Base-by-base conservation (phyloP, 2,888 invertebrate genomes). In the Dermolepida albohirtum region DNA sequence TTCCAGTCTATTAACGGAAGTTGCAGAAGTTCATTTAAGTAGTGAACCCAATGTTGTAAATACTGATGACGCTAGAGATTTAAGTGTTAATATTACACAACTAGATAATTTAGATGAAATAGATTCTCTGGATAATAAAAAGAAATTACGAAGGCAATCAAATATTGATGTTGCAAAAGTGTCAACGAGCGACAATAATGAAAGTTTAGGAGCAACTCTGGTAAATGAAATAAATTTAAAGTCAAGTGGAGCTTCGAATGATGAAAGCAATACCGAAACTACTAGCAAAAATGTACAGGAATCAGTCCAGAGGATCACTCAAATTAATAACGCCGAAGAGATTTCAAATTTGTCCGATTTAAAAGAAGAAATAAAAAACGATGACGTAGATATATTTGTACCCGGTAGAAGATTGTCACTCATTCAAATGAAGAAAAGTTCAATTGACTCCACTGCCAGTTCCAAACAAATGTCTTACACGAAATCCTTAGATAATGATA, bases 391-490 rank as follows among this genome's bases (percentile, higher is more conserved):
- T 41, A 44, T 71, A 50, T 29, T 64, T 10, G 65, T 66, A 10
- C 64, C 65, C 39, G 22, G 49, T 14, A 68, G 67, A 40, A 66
- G 73, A 69, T 41, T 74, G 69, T 72, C 67, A 55, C 71, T 79
- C 52, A 67, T 74, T 8, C 72, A 76, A 5, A 76, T 76, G 10
- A 80, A 79, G 64, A 79, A 77, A 67, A 80, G 77, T 67, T 83
- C 82, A 0, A 74, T 83, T 29, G 83, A 83, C 62, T 83, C 83
- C 0, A 81, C 78, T 1, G 77, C 78, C 1, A 79, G 82, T 64
- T 81, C 81, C 6, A 82, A 81, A 65, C 82, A 82, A 69, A 75
- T 78, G 54, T 83, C 83, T 0, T 83, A 83, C 71, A 83, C 83
- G 1, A 83, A 82, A 77, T 82, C 82, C 0, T 65, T 83, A 40